Evolutionary conservation across 1,140 invertebrate genomes (phyloP).

Genomic region (Protaetia brevitarsis): DNA sequence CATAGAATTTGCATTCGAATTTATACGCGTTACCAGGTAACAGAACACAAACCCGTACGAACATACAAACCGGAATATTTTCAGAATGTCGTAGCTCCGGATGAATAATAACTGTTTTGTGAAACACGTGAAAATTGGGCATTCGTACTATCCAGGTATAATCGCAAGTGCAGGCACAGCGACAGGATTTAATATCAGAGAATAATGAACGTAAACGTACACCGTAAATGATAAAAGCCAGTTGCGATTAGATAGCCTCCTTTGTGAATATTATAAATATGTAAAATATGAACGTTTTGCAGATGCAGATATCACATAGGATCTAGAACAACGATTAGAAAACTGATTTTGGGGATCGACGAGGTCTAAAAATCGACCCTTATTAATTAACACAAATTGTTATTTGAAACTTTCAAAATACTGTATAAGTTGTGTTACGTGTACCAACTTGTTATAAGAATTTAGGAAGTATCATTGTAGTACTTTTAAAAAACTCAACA

Average conservation of each 20-base stretch:
- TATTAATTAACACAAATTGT: too few species aligned
- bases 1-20: background rate
- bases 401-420: too few species aligned
- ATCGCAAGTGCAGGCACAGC: background rate
- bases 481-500: too few species aligned
- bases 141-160: background rate
- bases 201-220: background rate
- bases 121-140: background rate
- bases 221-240: background rate
- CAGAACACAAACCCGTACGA: background rate
- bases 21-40: slow-evolving; percentile 1
- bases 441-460: too few species aligned
- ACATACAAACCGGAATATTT: background rate
- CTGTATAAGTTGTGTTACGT: too few species aligned
- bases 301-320: too few species aligned
- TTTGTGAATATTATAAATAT: too few species aligned
- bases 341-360: too few species aligned
- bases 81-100: background rate
- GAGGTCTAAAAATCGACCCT: too few species aligned
- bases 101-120: background rate
- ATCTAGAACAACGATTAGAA: too few species aligned
- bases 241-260: background rate
- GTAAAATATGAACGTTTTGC: too few species aligned
- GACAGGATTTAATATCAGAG: background rate
- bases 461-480: too few species aligned